These are phyloP conservation scores for Nycticorax nycticorax DNA, from an alignment of 2,113 vertebrate genomes.

Conservation along the genomic window DNA sequence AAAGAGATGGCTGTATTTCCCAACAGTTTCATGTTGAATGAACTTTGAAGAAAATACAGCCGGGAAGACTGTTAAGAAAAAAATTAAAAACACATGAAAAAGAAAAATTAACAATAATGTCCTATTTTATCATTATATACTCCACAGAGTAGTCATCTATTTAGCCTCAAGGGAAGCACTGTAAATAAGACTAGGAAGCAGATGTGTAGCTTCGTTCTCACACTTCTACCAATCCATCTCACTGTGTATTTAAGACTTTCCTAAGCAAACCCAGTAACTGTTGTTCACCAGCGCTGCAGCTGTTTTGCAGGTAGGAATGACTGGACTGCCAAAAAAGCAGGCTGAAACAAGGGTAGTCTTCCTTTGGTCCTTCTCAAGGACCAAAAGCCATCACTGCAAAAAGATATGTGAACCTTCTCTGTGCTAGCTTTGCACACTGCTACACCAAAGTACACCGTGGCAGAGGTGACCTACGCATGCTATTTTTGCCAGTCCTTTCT, in stretches of 20 bases:
- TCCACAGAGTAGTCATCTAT: neutral
- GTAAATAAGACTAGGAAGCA: neutral
- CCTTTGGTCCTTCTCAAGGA: neutral
- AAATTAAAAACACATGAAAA: neutral
- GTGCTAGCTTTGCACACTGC: neutral
- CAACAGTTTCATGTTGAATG: slow-evolving; percentile 87
- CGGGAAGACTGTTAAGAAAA: slow-evolving; percentile 83
- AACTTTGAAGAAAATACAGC: slow-evolving; percentile 85
- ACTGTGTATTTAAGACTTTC: neutral
- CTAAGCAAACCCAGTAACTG: neutral
- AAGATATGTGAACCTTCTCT: neutral
- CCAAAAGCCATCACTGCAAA: neutral
- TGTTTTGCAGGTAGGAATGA: neutral
- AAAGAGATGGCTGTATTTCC: slow-evolving; percentile 90
- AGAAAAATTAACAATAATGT: neutral
- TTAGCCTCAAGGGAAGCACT: neutral
- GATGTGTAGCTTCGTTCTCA: neutral
- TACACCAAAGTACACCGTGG: neutral
- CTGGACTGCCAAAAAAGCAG: neutral
- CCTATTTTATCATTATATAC: neutral
- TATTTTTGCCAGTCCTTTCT: neutral
- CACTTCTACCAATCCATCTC: neutral
- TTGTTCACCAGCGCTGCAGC: neutral
- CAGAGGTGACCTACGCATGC: fast-evolving
- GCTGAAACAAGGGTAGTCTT: neutral